Conservation (phyloP, 2,888 invertebrate genomes). For the Leptinotarsa peninsularis region DNA sequence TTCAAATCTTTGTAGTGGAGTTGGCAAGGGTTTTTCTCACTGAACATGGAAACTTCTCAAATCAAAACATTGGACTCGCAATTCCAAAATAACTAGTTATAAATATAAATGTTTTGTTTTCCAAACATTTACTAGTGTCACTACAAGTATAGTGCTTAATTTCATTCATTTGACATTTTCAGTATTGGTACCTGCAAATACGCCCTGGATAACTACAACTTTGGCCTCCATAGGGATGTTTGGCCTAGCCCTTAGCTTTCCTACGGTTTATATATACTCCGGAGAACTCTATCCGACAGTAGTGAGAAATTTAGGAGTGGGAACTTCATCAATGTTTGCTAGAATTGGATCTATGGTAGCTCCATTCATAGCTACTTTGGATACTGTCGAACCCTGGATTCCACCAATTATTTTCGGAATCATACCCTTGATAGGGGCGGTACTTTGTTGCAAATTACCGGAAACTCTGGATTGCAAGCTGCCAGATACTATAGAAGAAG, state of each 20-base stretch:
- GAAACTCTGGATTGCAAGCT: slow-evolving; percentile 82
- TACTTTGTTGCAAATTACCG: slow-evolving; percentile 77
- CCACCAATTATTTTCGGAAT: slow-evolving; percentile 79
- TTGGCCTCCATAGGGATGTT: slow-evolving; percentile 83
- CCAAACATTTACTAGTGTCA: no score
- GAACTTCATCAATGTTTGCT: slow-evolving; percentile 86
- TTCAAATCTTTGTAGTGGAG: no score
- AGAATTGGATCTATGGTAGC: slow-evolving; percentile 88
- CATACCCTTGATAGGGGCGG: slow-evolving; percentile 76
- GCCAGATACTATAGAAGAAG: slow-evolving; percentile 85
- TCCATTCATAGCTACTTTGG: slow-evolving; percentile 82
- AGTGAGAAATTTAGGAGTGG: slow-evolving; percentile 87
- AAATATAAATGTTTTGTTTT: no score
- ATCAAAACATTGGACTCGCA: no score
- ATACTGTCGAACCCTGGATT: slow-evolving; percentile 69
- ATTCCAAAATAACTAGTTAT: no score
- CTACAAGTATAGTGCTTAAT: not conserved
- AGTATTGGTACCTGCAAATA: slow-evolving; percentile 68
- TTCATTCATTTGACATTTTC: slow-evolving; percentile 2
- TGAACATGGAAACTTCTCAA: no score
- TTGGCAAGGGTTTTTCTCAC: no score
- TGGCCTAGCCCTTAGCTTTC: slow-evolving; percentile 85
- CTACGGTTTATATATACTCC: slow-evolving; percentile 87
- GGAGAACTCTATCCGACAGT: slow-evolving; percentile 92
- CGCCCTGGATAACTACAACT: slow-evolving; percentile 70